Percentiles rank a stretch among this genome's conserved stretches.
These are phyloP conservation scores for Abscondita cerata DNA, from an alignment of 2,888 invertebrate genomes.

Conservation along the genomic window DNA sequence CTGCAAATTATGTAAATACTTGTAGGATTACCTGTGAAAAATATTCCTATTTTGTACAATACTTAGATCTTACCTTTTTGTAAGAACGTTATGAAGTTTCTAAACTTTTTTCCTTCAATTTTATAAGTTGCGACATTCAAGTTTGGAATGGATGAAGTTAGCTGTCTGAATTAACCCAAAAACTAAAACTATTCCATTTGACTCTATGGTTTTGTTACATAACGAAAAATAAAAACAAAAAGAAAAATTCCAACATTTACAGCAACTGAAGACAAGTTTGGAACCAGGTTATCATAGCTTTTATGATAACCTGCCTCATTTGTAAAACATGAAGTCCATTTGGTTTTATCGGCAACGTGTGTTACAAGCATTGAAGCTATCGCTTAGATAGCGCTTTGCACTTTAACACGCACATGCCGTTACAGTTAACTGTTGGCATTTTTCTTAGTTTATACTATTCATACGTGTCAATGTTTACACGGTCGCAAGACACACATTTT, in stretches of 20 bases:
- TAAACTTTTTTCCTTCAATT: conserved; percentile 23
- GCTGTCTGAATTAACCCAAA: conserved; percentile 13
- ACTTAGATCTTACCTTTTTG: conserved; percentile 33
- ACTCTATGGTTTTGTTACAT: conserved; percentile 10
- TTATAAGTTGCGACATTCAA: conserved; percentile 22
- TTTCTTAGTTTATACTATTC: too few relatives aligned
- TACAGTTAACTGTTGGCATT: too few relatives aligned
- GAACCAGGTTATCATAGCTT: conserved; percentile 32
- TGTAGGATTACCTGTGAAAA: conserved; percentile 33
- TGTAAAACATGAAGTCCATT: too few relatives aligned
- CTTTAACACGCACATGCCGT: too few relatives aligned
- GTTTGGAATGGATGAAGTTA: conserved; percentile 27
- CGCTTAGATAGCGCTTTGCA: too few relatives aligned
- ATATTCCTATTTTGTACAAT: conserved; percentile 35
- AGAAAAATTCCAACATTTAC: conserved; percentile 37
- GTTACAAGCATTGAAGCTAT: too few relatives aligned
- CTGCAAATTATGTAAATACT: conserved; percentile 36
- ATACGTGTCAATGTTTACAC: too few relatives aligned
- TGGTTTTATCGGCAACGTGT: too few relatives aligned
- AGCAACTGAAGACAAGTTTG: conserved; percentile 31
- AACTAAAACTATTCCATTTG: not conserved
- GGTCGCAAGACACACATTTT: too few relatives aligned
- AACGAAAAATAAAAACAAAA: conserved; percentile 20
- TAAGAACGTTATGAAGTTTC: conserved; percentile 20
- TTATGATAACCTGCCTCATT: conserved; percentile 29